phyloP scores from a whole-genome alignment of 2,113 vertebrate genomes.

The Pyxicephalus adspersus region DNA sequence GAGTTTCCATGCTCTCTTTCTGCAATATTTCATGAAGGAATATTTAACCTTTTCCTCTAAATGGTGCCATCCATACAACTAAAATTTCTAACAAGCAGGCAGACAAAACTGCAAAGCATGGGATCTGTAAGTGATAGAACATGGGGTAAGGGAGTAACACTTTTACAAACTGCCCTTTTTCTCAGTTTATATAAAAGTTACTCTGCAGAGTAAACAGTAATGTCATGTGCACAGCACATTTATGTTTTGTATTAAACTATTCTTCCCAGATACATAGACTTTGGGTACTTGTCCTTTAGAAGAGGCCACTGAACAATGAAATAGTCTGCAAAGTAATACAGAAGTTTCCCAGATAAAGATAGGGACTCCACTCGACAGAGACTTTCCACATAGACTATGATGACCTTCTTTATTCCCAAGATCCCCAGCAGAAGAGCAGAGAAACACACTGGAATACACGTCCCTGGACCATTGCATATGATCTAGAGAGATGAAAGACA shows the following conservation, averaged over 20 bases:
- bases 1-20: no score
- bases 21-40: no score
- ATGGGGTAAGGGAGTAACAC: no score
- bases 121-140: no score
- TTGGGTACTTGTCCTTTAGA: slow-evolving; percentile 87
- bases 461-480: slow-evolving; percentile 94
- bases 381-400: slow-evolving; percentile 91
- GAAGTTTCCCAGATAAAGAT: slow-evolving; percentile 88
- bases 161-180: no score
- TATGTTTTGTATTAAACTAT: slow-evolving; percentile 74
- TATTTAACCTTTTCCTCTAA: no score
- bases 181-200: no score
- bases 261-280: slow-evolving; percentile 87
- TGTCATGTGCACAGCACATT: not conserved
- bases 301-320: slow-evolving; percentile 93
- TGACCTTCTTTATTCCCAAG: slow-evolving; percentile 85
- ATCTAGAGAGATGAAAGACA: slow-evolving; percentile 74
- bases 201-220: no score
- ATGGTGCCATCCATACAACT: no score
- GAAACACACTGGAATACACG: slow-evolving; percentile 87
- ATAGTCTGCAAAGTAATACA: slow-evolving; percentile 85
- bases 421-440: slow-evolving; percentile 85
- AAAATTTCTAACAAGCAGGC: no score
- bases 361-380: slow-evolving; percentile 90
- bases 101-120: no score